Conservation (phyloP, 2,797 vertebrate species). For the Enteromius fasciolatus region DNA sequence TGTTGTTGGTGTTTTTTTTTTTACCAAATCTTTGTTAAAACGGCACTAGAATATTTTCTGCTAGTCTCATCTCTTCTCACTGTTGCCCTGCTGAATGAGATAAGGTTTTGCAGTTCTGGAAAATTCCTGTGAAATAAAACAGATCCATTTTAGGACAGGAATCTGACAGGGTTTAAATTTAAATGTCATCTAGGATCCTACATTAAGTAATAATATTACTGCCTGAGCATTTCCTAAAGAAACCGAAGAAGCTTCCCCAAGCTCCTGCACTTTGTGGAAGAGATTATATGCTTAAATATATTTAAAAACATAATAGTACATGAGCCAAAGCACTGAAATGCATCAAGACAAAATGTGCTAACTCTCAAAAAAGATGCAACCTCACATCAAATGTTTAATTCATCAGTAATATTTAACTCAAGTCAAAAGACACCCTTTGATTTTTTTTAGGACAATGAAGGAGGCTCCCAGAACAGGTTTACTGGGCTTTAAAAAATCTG, state of each 20-base stretch:
- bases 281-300: background rate
- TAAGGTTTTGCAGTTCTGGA: background rate
- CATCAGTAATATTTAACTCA: background rate
- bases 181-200: background rate
- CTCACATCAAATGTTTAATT: background rate
- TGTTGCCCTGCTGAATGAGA: background rate
- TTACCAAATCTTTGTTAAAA: background rate
- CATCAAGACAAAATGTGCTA: background rate
- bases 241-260: background rate
- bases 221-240: background rate
- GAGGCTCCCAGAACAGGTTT: background rate
- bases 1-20: too few species aligned
- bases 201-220: background rate
- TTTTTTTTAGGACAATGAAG: background rate
- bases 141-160: background rate
- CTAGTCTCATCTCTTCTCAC: background rate
- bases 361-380: background rate
- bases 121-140: background rate
- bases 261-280: conserved; percentile 2
- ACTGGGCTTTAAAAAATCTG: background rate
- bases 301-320: background rate
- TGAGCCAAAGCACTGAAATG: background rate
- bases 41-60: background rate
- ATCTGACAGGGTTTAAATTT: background rate
- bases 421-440: background rate